Evolutionary conservation across 2,888 invertebrate genomes (phyloP).

Genomic region (Cryptus armator): DNA sequence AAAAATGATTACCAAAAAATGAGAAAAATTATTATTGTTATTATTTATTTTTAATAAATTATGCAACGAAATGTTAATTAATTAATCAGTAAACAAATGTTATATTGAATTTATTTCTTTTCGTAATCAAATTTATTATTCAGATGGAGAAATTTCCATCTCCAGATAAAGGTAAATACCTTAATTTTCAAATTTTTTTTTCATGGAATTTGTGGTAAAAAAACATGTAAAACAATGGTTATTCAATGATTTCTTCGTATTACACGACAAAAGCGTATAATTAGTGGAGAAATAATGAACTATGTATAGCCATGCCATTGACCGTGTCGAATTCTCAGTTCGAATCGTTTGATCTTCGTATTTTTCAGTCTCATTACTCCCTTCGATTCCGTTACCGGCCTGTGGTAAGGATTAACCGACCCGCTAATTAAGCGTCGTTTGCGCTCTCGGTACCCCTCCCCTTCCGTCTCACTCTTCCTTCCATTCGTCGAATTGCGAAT

Average conservation of each 20-base stretch:
- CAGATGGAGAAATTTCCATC: too few species aligned
- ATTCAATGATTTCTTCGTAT: conserved; percentile 5
- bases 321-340: conserved; percentile 10
- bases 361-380: conserved; percentile 1
- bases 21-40: too few species aligned
- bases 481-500: neutral
- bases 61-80: too few species aligned
- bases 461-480: too few species aligned
- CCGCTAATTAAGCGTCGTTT: conserved; percentile 34
- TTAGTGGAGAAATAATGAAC: conserved; percentile 44
- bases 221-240: neutral
- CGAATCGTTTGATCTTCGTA: conserved; percentile 10
- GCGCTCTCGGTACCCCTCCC: neutral
- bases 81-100: too few species aligned
- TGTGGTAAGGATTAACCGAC: conserved; percentile 7
- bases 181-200: too few species aligned
- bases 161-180: too few species aligned
- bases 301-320: conserved; percentile 6
- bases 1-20: too few species aligned
- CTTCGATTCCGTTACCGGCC: neutral
- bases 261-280: neutral
- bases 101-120: too few species aligned
- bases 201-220: neutral
- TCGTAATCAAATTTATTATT: too few species aligned
- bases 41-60: too few species aligned